Evolutionary conservation across 2,888 invertebrate genomes (phyloP).

Genomic region (Heteromurus nitidus): DNA sequence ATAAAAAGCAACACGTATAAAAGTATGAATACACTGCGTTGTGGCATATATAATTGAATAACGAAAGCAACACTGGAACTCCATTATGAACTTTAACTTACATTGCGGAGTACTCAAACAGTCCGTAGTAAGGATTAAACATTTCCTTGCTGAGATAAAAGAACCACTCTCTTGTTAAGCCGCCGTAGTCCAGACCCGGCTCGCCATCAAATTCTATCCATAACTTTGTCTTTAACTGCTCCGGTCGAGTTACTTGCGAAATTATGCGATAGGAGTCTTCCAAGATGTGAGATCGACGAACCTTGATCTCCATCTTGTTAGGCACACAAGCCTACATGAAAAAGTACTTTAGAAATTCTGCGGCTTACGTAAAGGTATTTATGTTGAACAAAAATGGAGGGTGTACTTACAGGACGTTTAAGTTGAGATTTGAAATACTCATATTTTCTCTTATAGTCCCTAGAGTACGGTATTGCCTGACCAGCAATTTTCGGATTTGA

Average conservation of each 20-base stretch:
- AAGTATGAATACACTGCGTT: not conserved
- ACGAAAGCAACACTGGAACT: no score
- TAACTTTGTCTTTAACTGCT: slow-evolving; percentile 95
- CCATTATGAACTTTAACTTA: slow-evolving; percentile 78
- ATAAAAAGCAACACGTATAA: slow-evolving; percentile 47
- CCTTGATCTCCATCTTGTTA: slow-evolving; percentile 97
- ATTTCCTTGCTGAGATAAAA: slow-evolving; percentile 98
- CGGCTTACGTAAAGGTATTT: no score
- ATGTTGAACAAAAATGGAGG: not conserved
- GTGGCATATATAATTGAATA: no score
- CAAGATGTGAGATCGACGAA: slow-evolving; percentile 89
- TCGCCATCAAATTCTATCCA: slow-evolving; percentile 99
- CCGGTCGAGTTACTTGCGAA: slow-evolving; percentile 91
- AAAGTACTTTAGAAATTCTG: no score
- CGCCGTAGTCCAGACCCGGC: slow-evolving; percentile 96
- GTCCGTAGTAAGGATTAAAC: slow-evolving; percentile 99
- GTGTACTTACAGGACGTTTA: slow-evolving; percentile 88
- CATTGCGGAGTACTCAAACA: slow-evolving; percentile 99
- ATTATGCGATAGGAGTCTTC: slow-evolving; percentile 98
- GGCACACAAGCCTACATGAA: slow-evolving; percentile 90
- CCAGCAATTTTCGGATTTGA: slow-evolving; percentile 98
- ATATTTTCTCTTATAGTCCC: slow-evolving; percentile 99
- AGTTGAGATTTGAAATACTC: slow-evolving; percentile 98
- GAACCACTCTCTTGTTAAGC: slow-evolving; percentile 98
- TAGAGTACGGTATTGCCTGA: slow-evolving; percentile 96